Base-by-base conservation (phyloP, 2,797 vertebrate species). In the Anguilla marmorata region DNA sequence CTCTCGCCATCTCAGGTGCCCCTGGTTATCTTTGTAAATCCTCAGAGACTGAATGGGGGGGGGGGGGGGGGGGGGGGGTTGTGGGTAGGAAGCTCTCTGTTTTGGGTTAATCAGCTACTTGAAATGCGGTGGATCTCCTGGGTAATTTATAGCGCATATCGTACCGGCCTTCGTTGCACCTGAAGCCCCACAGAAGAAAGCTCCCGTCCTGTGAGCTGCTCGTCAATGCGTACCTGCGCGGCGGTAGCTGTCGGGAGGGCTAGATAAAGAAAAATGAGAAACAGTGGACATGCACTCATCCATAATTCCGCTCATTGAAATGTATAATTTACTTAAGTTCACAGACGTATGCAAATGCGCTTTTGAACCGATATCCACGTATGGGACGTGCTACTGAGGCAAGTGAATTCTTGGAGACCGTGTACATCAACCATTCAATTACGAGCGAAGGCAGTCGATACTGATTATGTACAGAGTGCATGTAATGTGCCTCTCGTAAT, bases 21-120 rank as follows among this genome's bases (percentile, higher is more conserved):
- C 41, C 74, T 41, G 74, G 74, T 45, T 41, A 41, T 45, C 33
- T 79, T 45, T 37, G 3, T 14, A 19, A 79, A 79, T 79, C 74
- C 74, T 79, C 12, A 41, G 74, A 79, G 30, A 45, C 45, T 33
- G 87, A 54, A 45, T 2, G 37, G 2, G 37, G 79, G 80, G 45
- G 30, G 12, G 52, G 0, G 8, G 76, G 37, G 37, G 52, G 54
- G 60, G n/a, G n/a, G n/a, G n/a, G n/a, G n/a, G n/a, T n/a, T n/a
- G n/a, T n/a, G n/a, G 0, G 24, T 24, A 79, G 72, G 37, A 48
- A 66, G 45, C 58, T 83, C 86, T 83, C 87, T 84, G 87, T 45
- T 84, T 45, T 72, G 56, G 56, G 58, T 82, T 66, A 87, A 58
- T 87, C 86, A 87, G 86, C 33, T 80, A 76, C 79, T 82, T 82